Base-by-base conservation (phyloP, 2,797 vertebrate genomes). In the Takifugu ocellatus region DNA sequence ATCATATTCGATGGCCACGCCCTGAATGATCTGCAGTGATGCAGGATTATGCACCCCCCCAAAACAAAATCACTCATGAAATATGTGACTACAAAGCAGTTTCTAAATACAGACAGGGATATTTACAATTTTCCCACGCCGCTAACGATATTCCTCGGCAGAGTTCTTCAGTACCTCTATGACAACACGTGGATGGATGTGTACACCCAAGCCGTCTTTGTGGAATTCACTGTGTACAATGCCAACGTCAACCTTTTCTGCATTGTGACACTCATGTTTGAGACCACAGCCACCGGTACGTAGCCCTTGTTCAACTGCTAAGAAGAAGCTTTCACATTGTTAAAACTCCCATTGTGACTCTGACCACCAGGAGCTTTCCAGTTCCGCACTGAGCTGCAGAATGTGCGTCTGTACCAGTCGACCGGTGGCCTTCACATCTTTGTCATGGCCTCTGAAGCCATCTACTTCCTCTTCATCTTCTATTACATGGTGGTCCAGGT, bases 161-260 rank as follows among this genome's bases (percentile, higher is more conserved):
- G 97, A 76, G 74, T 84, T 58, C 91, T 99, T 56, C 92, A 89
- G 71, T 92, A 94, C 63, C 93, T 98, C 44, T 92, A 93, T 81
- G 83, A 94, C 70, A 94, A 92, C 11, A 79, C 88, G 49, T 99
- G 97, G 96, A 79, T 99, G 66, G 96, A 99, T 50, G 70, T 84
- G 53, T 91, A 93, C 78, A 98, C 95, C 3, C 93, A 95, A 74
- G 96, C 94, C 0, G 78, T 96, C 70, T 97, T 98, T 82, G 90
- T 95, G 54, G 95, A 98, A 85, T 97, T 98, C 77, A 97, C 94
- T 0, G 91, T 97, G 72, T 98, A 98, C 88, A 99, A 98, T 0
- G 94, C 95, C 62, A 98, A 96, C 0, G 91, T 99, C 78, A 99
- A 98, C 84, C 93, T 98, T 55, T 97, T 98, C 87, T 97, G 95